Evolutionary conservation across 64 coral and sea anemone genomes (phyloP).

Genomic region (Pachyseris speciosa): DNA sequence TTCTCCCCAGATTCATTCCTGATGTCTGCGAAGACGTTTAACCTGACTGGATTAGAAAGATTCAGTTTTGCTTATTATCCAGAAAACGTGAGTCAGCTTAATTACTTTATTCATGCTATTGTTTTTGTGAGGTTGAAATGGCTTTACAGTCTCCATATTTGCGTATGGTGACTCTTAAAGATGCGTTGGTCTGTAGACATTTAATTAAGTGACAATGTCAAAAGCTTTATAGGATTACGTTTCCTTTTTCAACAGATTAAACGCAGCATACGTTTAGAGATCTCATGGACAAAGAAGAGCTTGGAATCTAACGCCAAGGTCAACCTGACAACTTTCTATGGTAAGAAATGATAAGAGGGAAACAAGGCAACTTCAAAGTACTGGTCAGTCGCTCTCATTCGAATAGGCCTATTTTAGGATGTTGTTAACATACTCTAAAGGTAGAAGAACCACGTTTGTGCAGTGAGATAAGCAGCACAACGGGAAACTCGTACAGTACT

Average conservation of each 20-base stretch:
- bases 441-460: too few species aligned
- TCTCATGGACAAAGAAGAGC: neutral
- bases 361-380: too few species aligned
- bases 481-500: too few species aligned
- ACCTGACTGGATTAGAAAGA: neutral
- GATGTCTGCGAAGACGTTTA: neutral
- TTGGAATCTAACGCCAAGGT: neutral
- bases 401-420: too few species aligned
- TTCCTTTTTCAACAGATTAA: neutral
- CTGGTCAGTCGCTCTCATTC: too few species aligned
- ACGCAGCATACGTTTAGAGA: neutral
- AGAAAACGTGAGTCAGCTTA: neutral
- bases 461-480: too few species aligned
- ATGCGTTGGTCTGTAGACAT: too few species aligned
- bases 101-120: neutral
- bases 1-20: neutral
- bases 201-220: too few species aligned
- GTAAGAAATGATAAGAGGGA: too few species aligned
- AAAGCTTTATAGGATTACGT: neutral
- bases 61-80: constrained; percentile 1
- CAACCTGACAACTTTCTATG: neutral
- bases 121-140: neutral
- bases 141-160: neutral
- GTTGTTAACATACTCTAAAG: too few species aligned
- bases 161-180: too few species aligned